These are phyloP conservation scores for Chalcosyrphus nemorum DNA, from an alignment of 2,888 invertebrate genomes.

Conservation along the genomic window DNA sequence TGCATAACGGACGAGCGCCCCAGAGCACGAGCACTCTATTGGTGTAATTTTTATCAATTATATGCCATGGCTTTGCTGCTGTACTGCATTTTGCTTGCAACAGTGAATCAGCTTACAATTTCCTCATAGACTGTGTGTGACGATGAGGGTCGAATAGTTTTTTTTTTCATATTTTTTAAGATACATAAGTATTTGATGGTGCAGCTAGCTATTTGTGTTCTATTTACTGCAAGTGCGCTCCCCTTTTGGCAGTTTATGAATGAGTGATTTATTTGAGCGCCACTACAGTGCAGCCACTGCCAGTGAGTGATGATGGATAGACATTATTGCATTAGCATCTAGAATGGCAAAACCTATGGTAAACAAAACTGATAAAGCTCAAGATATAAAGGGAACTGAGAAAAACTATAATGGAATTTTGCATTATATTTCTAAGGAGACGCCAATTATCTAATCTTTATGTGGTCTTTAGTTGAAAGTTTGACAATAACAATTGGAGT, in stretches of 20 bases:
- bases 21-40: constrained; percentile 24
- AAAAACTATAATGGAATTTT: too few relatives aligned
- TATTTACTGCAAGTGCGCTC: constrained; percentile 35
- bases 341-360: neutral
- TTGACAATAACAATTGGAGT: too few relatives aligned
- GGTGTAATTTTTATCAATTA: constrained; percentile 71
- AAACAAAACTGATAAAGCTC: constrained; percentile 20
- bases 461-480: too few relatives aligned
- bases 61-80: constrained; percentile 47
- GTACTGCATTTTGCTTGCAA: neutral
- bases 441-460: too few relatives aligned
- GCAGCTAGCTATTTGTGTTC: constrained; percentile 27
- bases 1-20: neutral
- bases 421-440: too few relatives aligned
- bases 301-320: neutral
- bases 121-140: constrained; percentile 60
- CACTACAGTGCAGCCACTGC: constrained; percentile 15
- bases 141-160: constrained; percentile 59
- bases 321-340: neutral
- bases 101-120: constrained; percentile 59
- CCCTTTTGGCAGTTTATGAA: constrained; percentile 28
- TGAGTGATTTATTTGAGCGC: constrained; percentile 63
- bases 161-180: too few relatives aligned
- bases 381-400: neutral
- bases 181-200: constrained; percentile 3